Conservation (phyloP, 2,113 vertebrate species). For the Calidris pygmaea region DNA sequence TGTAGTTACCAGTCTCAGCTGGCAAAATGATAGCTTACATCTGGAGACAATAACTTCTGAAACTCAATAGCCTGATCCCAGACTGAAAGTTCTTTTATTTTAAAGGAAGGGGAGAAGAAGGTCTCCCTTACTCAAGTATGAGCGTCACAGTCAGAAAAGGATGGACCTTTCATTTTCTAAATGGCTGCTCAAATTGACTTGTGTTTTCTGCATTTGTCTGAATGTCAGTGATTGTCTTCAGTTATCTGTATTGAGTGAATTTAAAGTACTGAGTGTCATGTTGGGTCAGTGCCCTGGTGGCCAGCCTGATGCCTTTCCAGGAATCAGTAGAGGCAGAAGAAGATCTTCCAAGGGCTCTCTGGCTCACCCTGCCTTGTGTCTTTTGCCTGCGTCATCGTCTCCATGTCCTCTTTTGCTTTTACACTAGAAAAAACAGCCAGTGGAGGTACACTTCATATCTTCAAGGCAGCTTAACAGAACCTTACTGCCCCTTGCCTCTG, state of each 20-base stretch:
- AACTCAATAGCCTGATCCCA: not conserved
- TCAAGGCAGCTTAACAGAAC: not conserved
- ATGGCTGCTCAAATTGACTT: not conserved
- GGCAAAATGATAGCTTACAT: conserved; percentile 1
- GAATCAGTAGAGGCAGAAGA: not conserved
- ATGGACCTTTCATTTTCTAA: not conserved
- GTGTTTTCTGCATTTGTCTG: not conserved
- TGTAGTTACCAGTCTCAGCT: not conserved
- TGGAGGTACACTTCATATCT: not conserved
- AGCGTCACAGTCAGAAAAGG: not conserved
- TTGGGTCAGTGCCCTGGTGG: not conserved
- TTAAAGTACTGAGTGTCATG: not conserved
- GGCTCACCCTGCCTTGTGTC: not conserved
- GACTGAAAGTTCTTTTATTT: not conserved
- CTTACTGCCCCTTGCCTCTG: not conserved
- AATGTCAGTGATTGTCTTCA: not conserved
- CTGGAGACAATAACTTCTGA: conserved; percentile 23
- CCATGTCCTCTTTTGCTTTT: not conserved
- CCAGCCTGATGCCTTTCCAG: not conserved
- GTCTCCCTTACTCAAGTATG: not conserved
- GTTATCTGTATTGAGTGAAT: not conserved
- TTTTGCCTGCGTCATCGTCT: not conserved
- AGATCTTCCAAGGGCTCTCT: not conserved
- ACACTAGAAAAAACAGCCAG: not conserved
- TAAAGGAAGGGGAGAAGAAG: not conserved